Evolutionary conservation across 2,888 invertebrate species (phyloP), one percentile per base, ranked within the genome.

Genomic region (Drosophila gaucha): DNA sequence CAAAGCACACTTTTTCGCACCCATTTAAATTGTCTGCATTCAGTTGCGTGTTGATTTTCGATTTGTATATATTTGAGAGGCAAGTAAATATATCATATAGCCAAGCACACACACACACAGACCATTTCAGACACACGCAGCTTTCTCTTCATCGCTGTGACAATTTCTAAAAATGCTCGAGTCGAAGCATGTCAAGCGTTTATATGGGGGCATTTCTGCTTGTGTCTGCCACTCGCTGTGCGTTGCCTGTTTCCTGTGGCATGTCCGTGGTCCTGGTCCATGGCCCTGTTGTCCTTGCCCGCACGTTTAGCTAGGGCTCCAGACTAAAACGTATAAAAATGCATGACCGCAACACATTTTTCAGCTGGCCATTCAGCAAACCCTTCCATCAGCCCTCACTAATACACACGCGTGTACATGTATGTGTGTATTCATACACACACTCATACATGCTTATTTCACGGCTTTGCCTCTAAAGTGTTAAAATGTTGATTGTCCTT

Each of bases 401-500:
- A n/a, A 31, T 36, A 10, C 24, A 33, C 24, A 16, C 8, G 6
- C 20, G 6, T 10, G 9, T 8, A 20, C 36, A 16, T n/a, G n/a
- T n/a, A n/a, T n/a, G n/a, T n/a, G n/a, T n/a, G n/a, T n/a, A n/a
- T n/a, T n/a, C 59, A 46, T 41, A 18, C 43, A 46, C 47, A 39
- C 49, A 22, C 46, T 18, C 24, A 38, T 33, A 51, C 41, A 58
- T 41, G 64, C 60, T 64, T 75, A 62, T 67, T 80, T 76, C 67
- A 78, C 66, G 71, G 66, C 71, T 60, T 63, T 60, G 67, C 66
- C 67, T 86, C 60, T 60, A 73, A 84, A 88, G 84, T 84, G 84
- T 88, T 84, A 84, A 87, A 88, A 84, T 84, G 86, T 84, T 86
- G 84, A 84, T 88, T 84, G 86, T 86, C 88, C 84, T 88, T 88